A percentile compares a stretch with the other conserved stretches of the same genome.
Conservation (phyloP, 2,797 vertebrate genomes). For the Enteromius anoplus region DNA sequence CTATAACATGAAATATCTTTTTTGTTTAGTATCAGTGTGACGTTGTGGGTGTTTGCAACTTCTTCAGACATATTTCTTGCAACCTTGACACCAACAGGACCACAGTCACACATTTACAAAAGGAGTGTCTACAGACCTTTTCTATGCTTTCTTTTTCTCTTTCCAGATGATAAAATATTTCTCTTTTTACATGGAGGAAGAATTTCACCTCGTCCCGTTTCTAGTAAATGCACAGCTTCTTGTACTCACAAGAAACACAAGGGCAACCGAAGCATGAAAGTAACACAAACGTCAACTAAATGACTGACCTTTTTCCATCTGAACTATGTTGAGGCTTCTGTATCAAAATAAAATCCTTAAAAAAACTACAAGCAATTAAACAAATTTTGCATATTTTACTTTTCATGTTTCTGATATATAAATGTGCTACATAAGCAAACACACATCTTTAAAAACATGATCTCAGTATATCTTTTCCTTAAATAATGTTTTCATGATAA, state of each 20-base stretch:
- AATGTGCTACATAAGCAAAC: too few species aligned
- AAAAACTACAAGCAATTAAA: not conserved
- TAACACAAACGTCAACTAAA: not conserved
- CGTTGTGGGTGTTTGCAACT: not conserved
- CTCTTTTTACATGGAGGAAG: not conserved
- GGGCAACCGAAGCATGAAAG: not conserved
- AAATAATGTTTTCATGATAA: constrained; percentile 53
- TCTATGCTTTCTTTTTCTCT: not conserved
- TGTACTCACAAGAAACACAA: not conserved
- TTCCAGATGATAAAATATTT: not conserved
- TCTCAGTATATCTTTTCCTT: constrained; percentile 6
- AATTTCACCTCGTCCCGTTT: not conserved
- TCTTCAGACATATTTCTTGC: not conserved
- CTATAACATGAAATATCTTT: not conserved
- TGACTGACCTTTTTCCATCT: not conserved
- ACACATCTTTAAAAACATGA: not conserved
- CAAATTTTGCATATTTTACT: not conserved
- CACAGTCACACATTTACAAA: not conserved
- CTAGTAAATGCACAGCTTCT: not conserved
- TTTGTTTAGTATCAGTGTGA: not conserved
- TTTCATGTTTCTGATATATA: not conserved
- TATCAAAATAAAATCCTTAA: not conserved
- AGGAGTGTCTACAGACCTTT: not conserved
- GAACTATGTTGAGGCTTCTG: not conserved
- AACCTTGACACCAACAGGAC: not conserved